A percentile compares a stretch with the other conserved stretches of the same genome.
Evolutionary conservation across 2,888 invertebrate genomes (phyloP).

Genomic region (Nysson spinosus): DNA sequence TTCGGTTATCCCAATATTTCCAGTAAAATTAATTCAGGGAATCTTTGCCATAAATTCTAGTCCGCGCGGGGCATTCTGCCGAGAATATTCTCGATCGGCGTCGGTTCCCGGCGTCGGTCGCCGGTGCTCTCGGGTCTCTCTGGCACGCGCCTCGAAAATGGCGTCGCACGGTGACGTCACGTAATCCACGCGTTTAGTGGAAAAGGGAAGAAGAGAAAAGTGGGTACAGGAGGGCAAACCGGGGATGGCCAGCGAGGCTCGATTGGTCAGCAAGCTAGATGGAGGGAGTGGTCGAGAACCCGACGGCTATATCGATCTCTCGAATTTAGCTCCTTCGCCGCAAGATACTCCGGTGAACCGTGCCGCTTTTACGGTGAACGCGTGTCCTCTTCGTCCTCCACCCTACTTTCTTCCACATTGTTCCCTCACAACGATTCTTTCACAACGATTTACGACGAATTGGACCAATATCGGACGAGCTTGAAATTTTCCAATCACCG

Average conservation of each 20-base stretch:
- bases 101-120: constrained; percentile 28
- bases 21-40: constrained; percentile 44
- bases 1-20: constrained; percentile 31
- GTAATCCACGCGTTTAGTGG: constrained; percentile 58
- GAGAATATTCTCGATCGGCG: constrained; percentile 49
- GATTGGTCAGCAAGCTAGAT: constrained; percentile 72
- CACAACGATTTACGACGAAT: too few relatives aligned
- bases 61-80: constrained; percentile 49
- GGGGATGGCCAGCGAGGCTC: constrained; percentile 72
- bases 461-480: too few relatives aligned
- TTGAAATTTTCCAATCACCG: too few relatives aligned
- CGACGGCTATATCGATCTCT: constrained; percentile 74
- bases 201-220: constrained; percentile 62
- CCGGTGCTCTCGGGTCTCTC: constrained; percentile 52
- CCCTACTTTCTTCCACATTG: neutral
- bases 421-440: too few relatives aligned
- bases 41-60: constrained; percentile 49
- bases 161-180: constrained; percentile 73
- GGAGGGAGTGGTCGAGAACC: constrained; percentile 75
- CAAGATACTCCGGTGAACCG: constrained; percentile 42
- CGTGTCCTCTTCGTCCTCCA: constrained; percentile 38
- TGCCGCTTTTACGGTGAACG: constrained; percentile 43
- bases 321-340: constrained; percentile 58
- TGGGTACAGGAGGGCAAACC: constrained; percentile 47
- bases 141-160: constrained; percentile 75